phyloP scores from a whole-genome alignment of 2,113 vertebrate genomes.

The Megaptera novaeangliae region DNA sequence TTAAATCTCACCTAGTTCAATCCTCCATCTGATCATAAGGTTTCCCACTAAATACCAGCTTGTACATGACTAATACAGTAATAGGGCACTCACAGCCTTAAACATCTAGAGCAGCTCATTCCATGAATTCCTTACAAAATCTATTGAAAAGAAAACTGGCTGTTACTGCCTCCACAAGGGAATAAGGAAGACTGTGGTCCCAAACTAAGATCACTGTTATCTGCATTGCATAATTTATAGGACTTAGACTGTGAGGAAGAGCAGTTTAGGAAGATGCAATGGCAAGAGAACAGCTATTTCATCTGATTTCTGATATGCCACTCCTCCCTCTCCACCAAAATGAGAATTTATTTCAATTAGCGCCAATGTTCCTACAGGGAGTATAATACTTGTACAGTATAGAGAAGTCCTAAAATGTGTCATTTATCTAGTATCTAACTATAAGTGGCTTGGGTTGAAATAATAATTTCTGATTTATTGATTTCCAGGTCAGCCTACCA shows the following conservation, averaged over 20 bases:
- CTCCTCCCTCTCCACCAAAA: neutral
- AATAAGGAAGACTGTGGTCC: conserved; percentile 21
- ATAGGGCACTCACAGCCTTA: neutral
- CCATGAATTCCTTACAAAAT: conserved; percentile 23
- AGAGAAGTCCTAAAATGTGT: neutral
- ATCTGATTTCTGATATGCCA: neutral
- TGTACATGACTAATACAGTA: neutral
- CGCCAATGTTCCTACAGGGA: neutral
- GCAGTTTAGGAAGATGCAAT: neutral
- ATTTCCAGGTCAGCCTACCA: conserved; percentile 28
- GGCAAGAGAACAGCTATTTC: neutral
- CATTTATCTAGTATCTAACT: neutral
- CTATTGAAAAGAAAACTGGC: neutral
- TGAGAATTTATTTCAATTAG: conserved; percentile 38
- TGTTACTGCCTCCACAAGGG: neutral
- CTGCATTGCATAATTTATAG: neutral
- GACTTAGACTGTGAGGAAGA: neutral
- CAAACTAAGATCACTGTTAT: conserved; percentile 13
- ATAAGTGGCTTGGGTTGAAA: neutral
- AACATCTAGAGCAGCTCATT: neutral
- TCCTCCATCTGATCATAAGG: neutral
- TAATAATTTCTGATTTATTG: conserved; percentile 29
- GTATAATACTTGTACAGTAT: neutral
- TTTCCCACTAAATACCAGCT: neutral
- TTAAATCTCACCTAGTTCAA: neutral